phyloP scores from a whole-genome alignment of 2,888 invertebrate species.

The Eupeodes latifasciatus region DNA sequence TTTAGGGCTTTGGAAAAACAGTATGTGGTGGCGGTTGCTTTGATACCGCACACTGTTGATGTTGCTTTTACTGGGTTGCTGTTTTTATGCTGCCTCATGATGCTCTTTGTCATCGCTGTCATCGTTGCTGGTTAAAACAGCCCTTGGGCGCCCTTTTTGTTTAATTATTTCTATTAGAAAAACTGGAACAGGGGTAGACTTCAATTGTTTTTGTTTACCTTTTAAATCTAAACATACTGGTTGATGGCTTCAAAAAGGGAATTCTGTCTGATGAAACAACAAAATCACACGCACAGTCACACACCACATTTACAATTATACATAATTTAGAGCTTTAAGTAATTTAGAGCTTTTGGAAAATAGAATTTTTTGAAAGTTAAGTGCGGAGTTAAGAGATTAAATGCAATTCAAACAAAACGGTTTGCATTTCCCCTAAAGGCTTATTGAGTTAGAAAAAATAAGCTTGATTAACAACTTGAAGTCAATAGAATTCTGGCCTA shows the following conservation, averaged over 20 bases:
- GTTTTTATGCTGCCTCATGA: slow-evolving; percentile 69
- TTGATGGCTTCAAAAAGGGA: neutral
- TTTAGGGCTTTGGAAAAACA: slow-evolving; percentile 31
- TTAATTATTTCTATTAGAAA: slow-evolving; percentile 52
- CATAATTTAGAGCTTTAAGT: neutral
- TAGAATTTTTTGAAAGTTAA: neutral
- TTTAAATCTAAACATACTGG: slow-evolving; percentile 3
- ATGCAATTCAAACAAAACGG: no score
- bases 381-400: neutral
- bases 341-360: neutral
- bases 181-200: slow-evolving; percentile 18
- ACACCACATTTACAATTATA: neutral
- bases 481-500: no score
- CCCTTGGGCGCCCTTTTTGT: slow-evolving; percentile 70
- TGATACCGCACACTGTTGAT: slow-evolving; percentile 47
- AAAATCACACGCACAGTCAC: neutral
- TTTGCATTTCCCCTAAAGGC: no score
- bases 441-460: no score
- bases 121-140: slow-evolving; percentile 67
- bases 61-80: slow-evolving; percentile 54
- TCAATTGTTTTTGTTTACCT: slow-evolving; percentile 16
- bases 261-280: neutral
- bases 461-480: no score
- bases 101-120: slow-evolving; percentile 61
- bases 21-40: slow-evolving; percentile 68